These are phyloP conservation scores for Plusia festucae DNA, from an alignment of 2,888 invertebrate genomes.

Conservation along the genomic window DNA sequence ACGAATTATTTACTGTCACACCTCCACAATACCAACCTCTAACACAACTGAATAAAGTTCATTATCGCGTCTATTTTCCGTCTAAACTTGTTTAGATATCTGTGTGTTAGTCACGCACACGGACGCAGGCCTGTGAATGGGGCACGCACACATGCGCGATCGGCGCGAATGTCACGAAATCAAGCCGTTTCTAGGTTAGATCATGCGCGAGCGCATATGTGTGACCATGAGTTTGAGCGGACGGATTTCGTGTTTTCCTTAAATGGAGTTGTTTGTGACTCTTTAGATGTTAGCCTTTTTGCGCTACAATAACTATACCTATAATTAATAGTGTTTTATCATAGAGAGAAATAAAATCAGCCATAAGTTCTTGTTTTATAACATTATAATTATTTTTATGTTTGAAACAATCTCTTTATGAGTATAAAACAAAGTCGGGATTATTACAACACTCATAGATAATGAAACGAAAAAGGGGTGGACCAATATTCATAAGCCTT, in stretches of 20 bases:
- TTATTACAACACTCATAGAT: no score
- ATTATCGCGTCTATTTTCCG: conserved; percentile 44
- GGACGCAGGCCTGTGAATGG: conserved; percentile 69
- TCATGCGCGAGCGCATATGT: conserved; percentile 78
- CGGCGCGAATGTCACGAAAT: conserved; percentile 85
- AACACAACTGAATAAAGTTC: conserved; percentile 49
- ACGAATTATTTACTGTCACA: conserved; percentile 63
- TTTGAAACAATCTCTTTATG: not conserved
- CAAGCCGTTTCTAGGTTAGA: conserved; percentile 87
- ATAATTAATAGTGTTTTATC: no score
- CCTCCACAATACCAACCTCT: conserved; percentile 47
- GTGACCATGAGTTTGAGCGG: conserved; percentile 66
- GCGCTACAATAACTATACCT: not conserved
- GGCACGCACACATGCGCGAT: conserved; percentile 69
- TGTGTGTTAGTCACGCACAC: conserved; percentile 63
- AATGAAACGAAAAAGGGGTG: no score
- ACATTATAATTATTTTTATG: no score
- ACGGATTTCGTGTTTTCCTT: conserved; percentile 52
- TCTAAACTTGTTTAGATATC: conserved; percentile 52
- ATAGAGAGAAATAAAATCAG: no score
- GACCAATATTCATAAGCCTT: no score
- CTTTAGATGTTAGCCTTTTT: conserved; percentile 14
- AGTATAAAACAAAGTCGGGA: no score
- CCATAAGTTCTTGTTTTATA: no score
- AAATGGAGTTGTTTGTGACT: conserved; percentile 14